Percentiles rank a stretch among this genome's conserved stretches.
phyloP scores from a whole-genome alignment of 2,888 invertebrate genomes.

The Branchipolynoe longqiensis region DNA sequence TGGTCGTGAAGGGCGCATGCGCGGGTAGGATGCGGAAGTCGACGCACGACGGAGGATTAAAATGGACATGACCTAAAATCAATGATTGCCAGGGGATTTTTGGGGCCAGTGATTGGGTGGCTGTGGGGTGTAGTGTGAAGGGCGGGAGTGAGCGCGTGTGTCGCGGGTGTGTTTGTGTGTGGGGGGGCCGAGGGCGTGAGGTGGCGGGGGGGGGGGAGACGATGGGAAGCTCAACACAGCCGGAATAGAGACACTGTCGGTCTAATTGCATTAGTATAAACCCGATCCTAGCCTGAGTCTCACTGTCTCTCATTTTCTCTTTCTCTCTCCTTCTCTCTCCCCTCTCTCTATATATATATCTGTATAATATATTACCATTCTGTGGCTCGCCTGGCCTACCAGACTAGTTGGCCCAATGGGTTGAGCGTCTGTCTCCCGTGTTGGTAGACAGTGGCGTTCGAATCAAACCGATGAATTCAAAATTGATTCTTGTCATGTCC shows the following conservation, averaged over 20 bases:
- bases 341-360: too few species aligned
- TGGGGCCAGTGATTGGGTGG: constrained; percentile 23
- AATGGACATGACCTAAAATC: constrained; percentile 50
- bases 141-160: not conserved
- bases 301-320: too few species aligned
- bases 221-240: constrained; percentile 15
- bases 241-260: constrained; percentile 35
- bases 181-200: not conserved
- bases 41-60: constrained; percentile 29
- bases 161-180: too few species aligned
- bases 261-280: constrained; percentile 33
- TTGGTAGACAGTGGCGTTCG: too few species aligned
- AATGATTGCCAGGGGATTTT: constrained; percentile 41
- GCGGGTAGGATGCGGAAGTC: constrained; percentile 17
- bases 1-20: not conserved
- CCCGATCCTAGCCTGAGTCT: constrained; percentile 22
- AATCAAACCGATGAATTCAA: too few species aligned
- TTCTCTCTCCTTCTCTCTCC: too few species aligned
- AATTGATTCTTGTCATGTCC: too few species aligned
- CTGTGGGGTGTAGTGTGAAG: too few species aligned
- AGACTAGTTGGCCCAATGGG: too few species aligned
- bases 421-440: too few species aligned
- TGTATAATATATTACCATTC: too few species aligned
- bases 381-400: too few species aligned
- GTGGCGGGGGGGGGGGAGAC: constrained; percentile 9